phyloP scores from a whole-genome alignment of 92 coral and sea anemone species.

The Siderastrea radians region DNA sequence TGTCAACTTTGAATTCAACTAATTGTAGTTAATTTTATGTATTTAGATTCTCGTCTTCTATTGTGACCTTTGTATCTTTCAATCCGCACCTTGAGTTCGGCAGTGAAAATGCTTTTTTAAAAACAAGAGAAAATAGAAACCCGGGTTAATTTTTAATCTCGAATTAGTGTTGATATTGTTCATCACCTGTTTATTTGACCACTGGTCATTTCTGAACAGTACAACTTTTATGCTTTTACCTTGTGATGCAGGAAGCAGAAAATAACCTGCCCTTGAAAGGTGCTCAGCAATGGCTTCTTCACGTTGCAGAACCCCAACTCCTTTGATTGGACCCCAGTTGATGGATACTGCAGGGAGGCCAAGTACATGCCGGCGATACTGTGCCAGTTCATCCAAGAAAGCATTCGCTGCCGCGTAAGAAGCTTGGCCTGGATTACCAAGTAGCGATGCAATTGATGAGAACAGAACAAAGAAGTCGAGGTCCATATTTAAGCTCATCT shows the following conservation, averaged over 20 bases:
- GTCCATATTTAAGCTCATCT: slow-evolving; percentile 75
- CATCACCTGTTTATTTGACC: no score
- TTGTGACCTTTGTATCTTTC: no score
- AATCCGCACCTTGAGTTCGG: no score
- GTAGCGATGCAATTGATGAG: slow-evolving; percentile 73
- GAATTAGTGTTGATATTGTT: no score
- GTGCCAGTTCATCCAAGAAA: slow-evolving; percentile 69
- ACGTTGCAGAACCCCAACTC: slow-evolving; percentile 71
- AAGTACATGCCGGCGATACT: slow-evolving; percentile 67
- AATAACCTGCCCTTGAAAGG: slow-evolving; percentile 60
- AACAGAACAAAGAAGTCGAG: slow-evolving; percentile 79
- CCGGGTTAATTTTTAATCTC: no score
- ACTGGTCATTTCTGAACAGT: no score
- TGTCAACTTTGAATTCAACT: no score
- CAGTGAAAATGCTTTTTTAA: no score
- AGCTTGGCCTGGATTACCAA: slow-evolving; percentile 77
- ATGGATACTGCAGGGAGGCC: slow-evolving; percentile 74
- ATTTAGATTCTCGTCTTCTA: no score
- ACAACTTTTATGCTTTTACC: slow-evolving; percentile 57
- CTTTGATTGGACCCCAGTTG: slow-evolving; percentile 78
- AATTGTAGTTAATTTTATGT: no score
- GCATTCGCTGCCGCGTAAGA: slow-evolving; percentile 80
- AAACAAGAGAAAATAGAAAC: no score
- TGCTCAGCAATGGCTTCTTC: slow-evolving; percentile 46
- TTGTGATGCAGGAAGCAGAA: slow-evolving; percentile 54